Evolutionary conservation across 2,113 vertebrate species (phyloP), one percentile per base, ranked within the genome.

Genomic region (Fregetta grallaria): DNA sequence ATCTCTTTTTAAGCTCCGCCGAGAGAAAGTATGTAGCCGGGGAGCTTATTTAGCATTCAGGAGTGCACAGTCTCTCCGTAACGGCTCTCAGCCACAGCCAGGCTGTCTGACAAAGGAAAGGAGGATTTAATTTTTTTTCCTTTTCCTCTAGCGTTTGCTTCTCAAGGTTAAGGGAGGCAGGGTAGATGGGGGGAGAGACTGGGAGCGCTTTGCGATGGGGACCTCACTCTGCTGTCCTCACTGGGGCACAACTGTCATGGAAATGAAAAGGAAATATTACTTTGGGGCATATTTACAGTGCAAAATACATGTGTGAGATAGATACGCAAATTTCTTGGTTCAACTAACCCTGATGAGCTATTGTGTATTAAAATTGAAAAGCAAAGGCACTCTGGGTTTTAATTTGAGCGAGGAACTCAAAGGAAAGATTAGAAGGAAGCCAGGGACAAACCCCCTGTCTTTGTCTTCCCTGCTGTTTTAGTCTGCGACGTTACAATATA

Each of bases 11-110:
- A 91, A 95, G 92, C 94, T 95, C 94, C 2, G 0, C 79, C 3
- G 92, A 96, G 93, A 83, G 89, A 83, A 80, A 93, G 82, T 87
- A 50, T 80, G 88, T 94, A 92, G 96, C 65, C 91, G 81, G 76
- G 80, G 90, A 96, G 95, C 80, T 85, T 96, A 86, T 79, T 98
- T 97, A 96, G 93, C 90, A 97, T 97, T 97, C 96, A 96, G 90
- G 92, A 96, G 81, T 36, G 65, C 94, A 91, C 89, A 88, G 83
- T 94, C 93, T 94, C 89, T 63, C 93, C 56, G 58, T 34, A 44
- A 84, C 44, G 6, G 88, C 25, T 92, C 89, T 68, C 96, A 97
- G 96, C 88, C 88, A 47, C 88, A 83, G 82, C 20, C 90, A 81
- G 67, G 58, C 55, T 80, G 89, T 63, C 79, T 96, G 91, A 94